Conservation (phyloP, 2,888 invertebrate genomes). For the Rhopalosiphum nymphaeae region DNA sequence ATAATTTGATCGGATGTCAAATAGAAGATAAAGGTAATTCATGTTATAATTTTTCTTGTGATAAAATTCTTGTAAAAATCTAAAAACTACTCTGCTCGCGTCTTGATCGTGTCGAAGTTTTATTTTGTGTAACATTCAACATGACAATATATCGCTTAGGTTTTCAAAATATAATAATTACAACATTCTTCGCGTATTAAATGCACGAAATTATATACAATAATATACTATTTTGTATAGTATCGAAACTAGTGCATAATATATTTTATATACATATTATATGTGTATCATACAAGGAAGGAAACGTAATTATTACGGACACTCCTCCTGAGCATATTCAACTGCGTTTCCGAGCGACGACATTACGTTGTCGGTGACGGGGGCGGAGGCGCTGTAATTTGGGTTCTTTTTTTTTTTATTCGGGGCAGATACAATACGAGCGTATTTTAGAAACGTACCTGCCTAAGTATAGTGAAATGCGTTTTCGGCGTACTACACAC, state of each 20-base stretch:
- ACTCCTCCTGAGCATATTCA: background rate
- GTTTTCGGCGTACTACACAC: background rate
- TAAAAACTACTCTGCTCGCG: background rate
- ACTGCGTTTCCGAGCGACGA: background rate
- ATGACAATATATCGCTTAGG: background rate
- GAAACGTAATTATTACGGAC: background rate
- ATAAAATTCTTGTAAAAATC: background rate
- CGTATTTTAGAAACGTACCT: background rate
- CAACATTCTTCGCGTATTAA: background rate
- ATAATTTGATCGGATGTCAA: background rate
- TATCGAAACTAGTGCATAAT: background rate
- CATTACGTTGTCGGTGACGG: background rate
- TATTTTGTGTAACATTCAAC: background rate
- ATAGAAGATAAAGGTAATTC: background rate
- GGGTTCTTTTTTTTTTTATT: background rate
- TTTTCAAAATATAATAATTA: background rate
- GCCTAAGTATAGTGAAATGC: background rate
- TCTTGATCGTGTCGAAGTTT: background rate
- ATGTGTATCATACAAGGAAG: background rate
- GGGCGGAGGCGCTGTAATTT: background rate
- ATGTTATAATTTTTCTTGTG: background rate
- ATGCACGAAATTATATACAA: background rate
- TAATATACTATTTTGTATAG: background rate
- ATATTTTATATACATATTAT: background rate
- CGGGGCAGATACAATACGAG: background rate